Evolutionary conservation across 2,888 invertebrate species (phyloP).

Genomic region (Icerya purchasi): DNA sequence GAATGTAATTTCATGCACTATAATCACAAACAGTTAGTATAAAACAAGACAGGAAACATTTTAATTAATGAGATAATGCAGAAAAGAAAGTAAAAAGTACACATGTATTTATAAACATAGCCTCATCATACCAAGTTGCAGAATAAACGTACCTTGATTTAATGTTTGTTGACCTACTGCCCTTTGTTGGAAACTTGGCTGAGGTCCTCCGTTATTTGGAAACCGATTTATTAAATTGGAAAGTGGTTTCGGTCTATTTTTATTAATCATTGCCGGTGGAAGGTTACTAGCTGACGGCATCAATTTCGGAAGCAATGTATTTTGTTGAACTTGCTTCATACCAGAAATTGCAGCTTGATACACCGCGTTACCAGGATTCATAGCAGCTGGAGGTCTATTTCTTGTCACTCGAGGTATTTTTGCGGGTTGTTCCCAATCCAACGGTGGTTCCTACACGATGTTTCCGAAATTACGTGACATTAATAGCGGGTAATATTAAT

Average conservation of each 20-base stretch:
- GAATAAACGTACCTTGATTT: slow-evolving; percentile 23
- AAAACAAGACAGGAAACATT: too few relatives aligned
- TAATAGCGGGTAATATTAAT: too few relatives aligned
- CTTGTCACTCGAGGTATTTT: slow-evolving; percentile 58
- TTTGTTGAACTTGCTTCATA: slow-evolving; percentile 19
- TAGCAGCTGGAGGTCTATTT: slow-evolving; percentile 20
- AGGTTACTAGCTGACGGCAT: slow-evolving; percentile 24
- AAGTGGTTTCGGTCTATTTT: slow-evolving; percentile 8
- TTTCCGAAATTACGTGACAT: too few relatives aligned
- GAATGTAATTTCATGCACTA: not conserved
- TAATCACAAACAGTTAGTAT: too few relatives aligned
- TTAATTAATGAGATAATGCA: too few relatives aligned
- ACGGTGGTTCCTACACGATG: slow-evolving; percentile 43
- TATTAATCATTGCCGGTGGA: slow-evolving; percentile 18
- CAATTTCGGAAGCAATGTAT: slow-evolving; percentile 28
- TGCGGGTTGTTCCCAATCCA: slow-evolving; percentile 83
- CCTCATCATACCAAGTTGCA: too few relatives aligned
- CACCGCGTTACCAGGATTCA: slow-evolving; percentile 18
- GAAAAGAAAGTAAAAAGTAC: too few relatives aligned
- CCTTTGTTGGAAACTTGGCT: slow-evolving; percentile 10
- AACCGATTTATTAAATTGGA: slow-evolving; percentile 5
- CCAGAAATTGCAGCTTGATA: slow-evolving; percentile 26
- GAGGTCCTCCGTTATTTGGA: slow-evolving; percentile 1
- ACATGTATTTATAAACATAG: too few relatives aligned
- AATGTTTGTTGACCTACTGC: slow-evolving; percentile 2